A percentile compares a stretch with the other conserved stretches of the same genome.
Evolutionary conservation across 2,888 invertebrate species (phyloP).

Genomic region (Palloptera scutellata): DNA sequence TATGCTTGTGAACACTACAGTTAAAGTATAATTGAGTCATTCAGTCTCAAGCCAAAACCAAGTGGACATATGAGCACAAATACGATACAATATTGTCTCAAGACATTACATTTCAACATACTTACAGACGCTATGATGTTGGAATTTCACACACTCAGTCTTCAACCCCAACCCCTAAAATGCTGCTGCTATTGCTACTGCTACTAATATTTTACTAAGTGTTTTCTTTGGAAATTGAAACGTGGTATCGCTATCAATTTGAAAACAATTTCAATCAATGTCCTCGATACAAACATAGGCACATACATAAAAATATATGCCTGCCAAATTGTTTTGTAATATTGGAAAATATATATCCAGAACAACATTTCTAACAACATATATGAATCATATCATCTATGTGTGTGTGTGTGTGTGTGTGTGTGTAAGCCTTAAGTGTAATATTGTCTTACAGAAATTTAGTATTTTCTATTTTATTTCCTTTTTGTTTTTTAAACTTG

Average conservation of each 20-base stretch:
- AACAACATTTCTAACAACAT: not conserved
- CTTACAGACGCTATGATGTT: too few relatives aligned
- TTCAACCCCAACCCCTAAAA: not conserved
- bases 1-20: too few relatives aligned
- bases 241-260: not conserved
- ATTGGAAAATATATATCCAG: not conserved
- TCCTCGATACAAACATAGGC: constrained; percentile 34
- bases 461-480: not conserved
- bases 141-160: not conserved
- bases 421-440: not conserved
- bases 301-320: not conserved
- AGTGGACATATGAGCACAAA: too few relatives aligned
- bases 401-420: too few relatives aligned
- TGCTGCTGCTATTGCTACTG: too few relatives aligned
- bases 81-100: too few relatives aligned
- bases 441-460: constrained; percentile 10
- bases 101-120: too few relatives aligned
- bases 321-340: not conserved
- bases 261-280: constrained; percentile 41
- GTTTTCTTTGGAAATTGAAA: not conserved
- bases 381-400: not conserved
- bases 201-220: not conserved
- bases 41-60: too few relatives aligned
- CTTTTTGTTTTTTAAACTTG: not conserved
- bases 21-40: too few relatives aligned